These are phyloP conservation scores for Drosophila recens DNA, from an alignment of 2,888 invertebrate species.

Conservation along the genomic window DNA sequence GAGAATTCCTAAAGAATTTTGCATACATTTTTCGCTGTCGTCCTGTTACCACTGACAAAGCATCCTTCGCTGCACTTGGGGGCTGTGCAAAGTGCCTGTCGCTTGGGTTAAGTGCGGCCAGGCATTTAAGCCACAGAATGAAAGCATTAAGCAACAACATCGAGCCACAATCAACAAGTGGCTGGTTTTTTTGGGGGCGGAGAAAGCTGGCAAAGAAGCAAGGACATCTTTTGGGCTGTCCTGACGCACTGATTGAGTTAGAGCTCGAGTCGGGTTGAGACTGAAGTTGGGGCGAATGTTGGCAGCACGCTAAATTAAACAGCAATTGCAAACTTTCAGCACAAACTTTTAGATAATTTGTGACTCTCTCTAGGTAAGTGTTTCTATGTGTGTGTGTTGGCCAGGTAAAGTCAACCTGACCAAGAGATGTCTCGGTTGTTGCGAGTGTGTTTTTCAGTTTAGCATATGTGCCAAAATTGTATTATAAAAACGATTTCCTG, in stretches of 20 bases:
- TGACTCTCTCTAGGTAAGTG: constrained; percentile 20
- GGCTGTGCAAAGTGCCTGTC: constrained; percentile 45
- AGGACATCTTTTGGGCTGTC: constrained; percentile 42
- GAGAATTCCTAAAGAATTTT: constrained; percentile 35
- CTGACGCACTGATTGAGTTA: constrained; percentile 72
- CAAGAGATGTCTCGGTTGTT: constrained; percentile 8
- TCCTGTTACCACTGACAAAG: constrained; percentile 26
- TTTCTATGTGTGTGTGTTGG: constrained; percentile 3
- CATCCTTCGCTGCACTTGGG: constrained; percentile 46
- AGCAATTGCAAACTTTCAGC: constrained; percentile 83
- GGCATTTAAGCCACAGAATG: constrained; percentile 64
- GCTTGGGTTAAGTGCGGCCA: constrained; percentile 53
- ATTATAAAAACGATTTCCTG: constrained; percentile 64
- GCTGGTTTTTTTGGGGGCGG: not conserved
- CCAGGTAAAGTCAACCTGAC: constrained; percentile 24
- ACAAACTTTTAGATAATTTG: constrained; percentile 72
- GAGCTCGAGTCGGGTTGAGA: constrained; percentile 34
- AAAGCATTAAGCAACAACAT: constrained; percentile 39
- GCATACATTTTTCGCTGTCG: constrained; percentile 21
- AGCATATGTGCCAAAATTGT: constrained; percentile 60
- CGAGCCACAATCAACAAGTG: constrained; percentile 44
- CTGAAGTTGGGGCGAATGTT: constrained; percentile 19
- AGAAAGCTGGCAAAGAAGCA: constrained; percentile 14
- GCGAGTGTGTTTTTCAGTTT: constrained; percentile 30
- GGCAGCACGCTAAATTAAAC: constrained; percentile 82